Conservation (phyloP, 2,113 vertebrate species). For the Pao palembangensis region DNA sequence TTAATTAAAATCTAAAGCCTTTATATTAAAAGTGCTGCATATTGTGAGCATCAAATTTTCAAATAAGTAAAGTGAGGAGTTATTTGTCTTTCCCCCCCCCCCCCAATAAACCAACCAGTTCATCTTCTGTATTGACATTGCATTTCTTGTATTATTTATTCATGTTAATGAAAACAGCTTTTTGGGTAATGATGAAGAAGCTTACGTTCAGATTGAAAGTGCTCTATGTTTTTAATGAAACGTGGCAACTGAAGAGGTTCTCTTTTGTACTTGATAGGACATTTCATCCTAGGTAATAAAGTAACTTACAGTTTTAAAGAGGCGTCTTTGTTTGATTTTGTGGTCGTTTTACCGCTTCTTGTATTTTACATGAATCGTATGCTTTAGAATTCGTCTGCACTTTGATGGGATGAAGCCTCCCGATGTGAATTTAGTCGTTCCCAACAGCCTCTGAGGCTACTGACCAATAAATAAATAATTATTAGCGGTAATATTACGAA, state of each 20-base stretch:
- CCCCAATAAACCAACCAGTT: slow-evolving; percentile 59
- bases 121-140: slow-evolving; percentile 72
- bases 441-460: no score
- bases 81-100: slow-evolving; percentile 43
- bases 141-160: slow-evolving; percentile 83
- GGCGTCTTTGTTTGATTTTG: slow-evolving; percentile 60
- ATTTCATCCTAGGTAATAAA: slow-evolving; percentile 91
- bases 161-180: slow-evolving; percentile 69
- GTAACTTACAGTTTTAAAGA: slow-evolving; percentile 82
- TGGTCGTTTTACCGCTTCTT: neutral
- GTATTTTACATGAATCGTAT: no score
- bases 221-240: neutral
- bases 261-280: slow-evolving; percentile 92
- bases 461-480: no score
- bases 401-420: no score
- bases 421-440: no score
- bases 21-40: slow-evolving; percentile 81
- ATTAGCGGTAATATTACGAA: no score
- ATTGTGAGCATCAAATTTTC: slow-evolving; percentile 81
- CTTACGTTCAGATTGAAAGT: slow-evolving; percentile 11
- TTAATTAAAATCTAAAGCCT: slow-evolving; percentile 74
- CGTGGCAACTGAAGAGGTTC: slow-evolving; percentile 54
- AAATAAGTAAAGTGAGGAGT: slow-evolving; percentile 50
- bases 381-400: neutral
- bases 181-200: slow-evolving; percentile 65